Evolutionary conservation across 2,113 vertebrate species (phyloP).

Genomic region (Oryzias celebensis): DNA sequence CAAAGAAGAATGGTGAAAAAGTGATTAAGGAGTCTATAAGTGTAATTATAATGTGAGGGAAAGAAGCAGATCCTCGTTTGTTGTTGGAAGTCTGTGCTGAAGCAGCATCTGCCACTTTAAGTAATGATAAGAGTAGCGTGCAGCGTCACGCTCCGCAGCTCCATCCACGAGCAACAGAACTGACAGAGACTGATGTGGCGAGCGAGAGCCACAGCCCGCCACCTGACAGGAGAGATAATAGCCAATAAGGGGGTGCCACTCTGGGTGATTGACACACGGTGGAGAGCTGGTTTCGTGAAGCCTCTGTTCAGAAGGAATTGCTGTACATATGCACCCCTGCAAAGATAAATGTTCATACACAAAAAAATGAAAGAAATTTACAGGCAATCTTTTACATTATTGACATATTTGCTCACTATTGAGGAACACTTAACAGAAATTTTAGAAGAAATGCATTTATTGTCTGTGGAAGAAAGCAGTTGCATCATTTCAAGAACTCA

Average conservation of each 20-base stretch:
- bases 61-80: slow-evolving; percentile 1
- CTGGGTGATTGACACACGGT: slow-evolving; percentile 87
- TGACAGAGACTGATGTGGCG: slow-evolving; percentile 69
- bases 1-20: no score
- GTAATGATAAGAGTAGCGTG: slow-evolving; percentile 38
- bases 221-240: slow-evolving; percentile 92
- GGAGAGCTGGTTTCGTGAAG: slow-evolving; percentile 74
- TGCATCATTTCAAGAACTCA: slow-evolving; percentile 6
- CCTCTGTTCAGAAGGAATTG: slow-evolving; percentile 62
- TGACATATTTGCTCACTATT: slow-evolving; percentile 1
- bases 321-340: not conserved
- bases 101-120: slow-evolving; percentile 18
- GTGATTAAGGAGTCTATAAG: no score
- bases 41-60: no score
- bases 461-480: slow-evolving; percentile 3
- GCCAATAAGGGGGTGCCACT: slow-evolving; percentile 90
- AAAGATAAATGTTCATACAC: not conserved
- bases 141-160: slow-evolving; percentile 42
- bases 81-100: slow-evolving; percentile 12
- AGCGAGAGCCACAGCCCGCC: slow-evolving; percentile 78
- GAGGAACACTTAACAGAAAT: not conserved
- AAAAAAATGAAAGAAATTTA: not conserved
- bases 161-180: slow-evolving; percentile 41
- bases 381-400: not conserved
- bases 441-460: not conserved